A percentile compares a stretch with the other conserved stretches of the same genome.
phyloP scores from a whole-genome alignment of 2,113 vertebrate species.

The Eubucco bourcierii region DNA sequence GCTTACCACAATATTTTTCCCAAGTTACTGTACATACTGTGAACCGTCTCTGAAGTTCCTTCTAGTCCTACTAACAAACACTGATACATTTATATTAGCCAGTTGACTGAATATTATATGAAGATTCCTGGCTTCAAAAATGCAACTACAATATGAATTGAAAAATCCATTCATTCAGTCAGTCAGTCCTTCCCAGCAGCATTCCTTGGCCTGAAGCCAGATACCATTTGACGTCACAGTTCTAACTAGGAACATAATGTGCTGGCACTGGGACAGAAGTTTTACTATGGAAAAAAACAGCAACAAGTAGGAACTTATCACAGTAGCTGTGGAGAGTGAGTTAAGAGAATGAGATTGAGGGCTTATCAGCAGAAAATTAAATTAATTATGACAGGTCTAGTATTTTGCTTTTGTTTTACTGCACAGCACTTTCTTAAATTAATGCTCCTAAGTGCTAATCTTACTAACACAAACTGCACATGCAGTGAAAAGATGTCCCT shows the following conservation, averaged over 20 bases:
- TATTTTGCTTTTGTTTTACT: not conserved
- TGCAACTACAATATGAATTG: constrained; percentile 13
- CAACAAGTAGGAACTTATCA: constrained; percentile 37
- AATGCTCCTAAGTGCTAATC: not conserved
- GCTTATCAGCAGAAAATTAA: not conserved
- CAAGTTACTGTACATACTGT: rapidly evolving
- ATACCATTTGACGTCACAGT: constrained; percentile 76
- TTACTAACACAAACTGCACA: not conserved
- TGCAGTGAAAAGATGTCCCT: not conserved
- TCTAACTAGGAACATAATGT: constrained; percentile 80
- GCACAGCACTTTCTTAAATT: not conserved
- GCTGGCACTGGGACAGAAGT: constrained; percentile 67
- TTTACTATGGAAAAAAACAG: constrained; percentile 41
- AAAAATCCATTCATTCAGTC: constrained; percentile 49
- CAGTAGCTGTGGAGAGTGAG: not conserved
- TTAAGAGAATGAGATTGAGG: not conserved
- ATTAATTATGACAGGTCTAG: not conserved
- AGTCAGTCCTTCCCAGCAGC: constrained; percentile 64
- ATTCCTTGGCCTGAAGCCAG: constrained; percentile 74
- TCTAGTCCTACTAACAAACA: not conserved
- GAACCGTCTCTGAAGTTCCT: not conserved
- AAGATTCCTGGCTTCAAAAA: not conserved
- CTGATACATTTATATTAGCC: not conserved
- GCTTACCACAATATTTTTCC: not conserved
- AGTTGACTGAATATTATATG: not conserved